These are phyloP conservation scores for Matsumyia berberina DNA, from an alignment of 2,888 invertebrate species.

Conservation along the genomic window DNA sequence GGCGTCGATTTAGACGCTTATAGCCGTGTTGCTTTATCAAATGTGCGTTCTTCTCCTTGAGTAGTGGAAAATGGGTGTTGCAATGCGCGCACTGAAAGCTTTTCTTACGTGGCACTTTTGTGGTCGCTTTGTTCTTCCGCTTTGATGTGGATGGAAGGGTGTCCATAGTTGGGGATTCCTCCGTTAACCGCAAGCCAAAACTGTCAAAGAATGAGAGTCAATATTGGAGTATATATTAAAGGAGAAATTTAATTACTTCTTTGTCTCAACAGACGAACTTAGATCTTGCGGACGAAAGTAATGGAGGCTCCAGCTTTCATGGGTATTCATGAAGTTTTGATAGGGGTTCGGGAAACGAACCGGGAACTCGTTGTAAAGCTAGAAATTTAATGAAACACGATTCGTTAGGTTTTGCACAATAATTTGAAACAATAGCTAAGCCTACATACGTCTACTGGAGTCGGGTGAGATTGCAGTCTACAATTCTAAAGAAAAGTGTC, in stretches of 20 bases:
- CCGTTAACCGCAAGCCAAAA: conserved; percentile 78
- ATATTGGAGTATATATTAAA: not conserved
- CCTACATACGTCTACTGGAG: conserved; percentile 25
- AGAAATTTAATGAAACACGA: conserved; percentile 1
- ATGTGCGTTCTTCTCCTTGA: conserved; percentile 83
- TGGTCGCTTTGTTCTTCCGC: conserved; percentile 47
- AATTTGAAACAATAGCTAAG: not conserved
- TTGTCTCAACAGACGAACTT: conserved; percentile 79
- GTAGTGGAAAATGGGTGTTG: conserved; percentile 81
- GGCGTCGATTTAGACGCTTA: conserved; percentile 82
- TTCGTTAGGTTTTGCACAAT: not conserved
- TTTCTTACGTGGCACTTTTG: conserved; percentile 79
- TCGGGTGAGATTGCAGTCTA: conserved; percentile 25
- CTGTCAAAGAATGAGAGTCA: conserved; percentile 9
- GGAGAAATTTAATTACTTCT: conserved; percentile 78
- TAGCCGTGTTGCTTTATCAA: conserved; percentile 83
- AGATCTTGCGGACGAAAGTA: conserved; percentile 82
- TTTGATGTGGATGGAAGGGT: conserved; percentile 78
- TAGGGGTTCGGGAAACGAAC: conserved; percentile 80
- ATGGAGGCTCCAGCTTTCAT: conserved; percentile 82
- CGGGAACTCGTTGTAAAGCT: conserved; percentile 83
- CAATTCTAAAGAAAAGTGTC: conserved; percentile 30
- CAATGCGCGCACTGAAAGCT: conserved; percentile 83
- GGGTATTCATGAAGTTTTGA: conserved; percentile 76
- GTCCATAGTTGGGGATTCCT: conserved; percentile 77